A percentile compares a stretch with the other conserved stretches of the same genome.
Evolutionary conservation across 2,888 invertebrate species (phyloP).

Genomic region (Luperina nickerlii): DNA sequence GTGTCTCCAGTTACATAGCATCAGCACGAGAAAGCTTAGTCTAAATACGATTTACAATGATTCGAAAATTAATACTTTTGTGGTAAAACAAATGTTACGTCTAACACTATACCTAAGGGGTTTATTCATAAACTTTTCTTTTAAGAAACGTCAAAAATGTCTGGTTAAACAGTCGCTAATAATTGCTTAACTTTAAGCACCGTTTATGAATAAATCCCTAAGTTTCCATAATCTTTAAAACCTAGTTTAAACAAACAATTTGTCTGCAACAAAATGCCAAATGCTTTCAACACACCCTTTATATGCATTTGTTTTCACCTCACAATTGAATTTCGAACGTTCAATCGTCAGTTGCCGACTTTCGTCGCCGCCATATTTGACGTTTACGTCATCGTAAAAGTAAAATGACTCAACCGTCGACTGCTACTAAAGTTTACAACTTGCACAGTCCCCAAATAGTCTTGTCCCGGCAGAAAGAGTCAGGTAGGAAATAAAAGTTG

Average conservation of each 20-base stretch:
- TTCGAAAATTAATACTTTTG: too few relatives aligned
- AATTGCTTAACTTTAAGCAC: background rate
- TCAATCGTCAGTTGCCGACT: conserved; percentile 28
- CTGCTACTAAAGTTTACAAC: conserved; percentile 47
- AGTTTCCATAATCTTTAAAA: background rate
- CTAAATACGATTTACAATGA: background rate
- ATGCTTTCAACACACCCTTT: background rate
- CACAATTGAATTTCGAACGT: conserved; percentile 30
- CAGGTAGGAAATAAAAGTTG: conserved; percentile 67
- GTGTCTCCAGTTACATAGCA: background rate
- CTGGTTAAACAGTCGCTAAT: background rate
- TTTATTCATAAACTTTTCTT: too few relatives aligned
- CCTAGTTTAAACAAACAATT: background rate
- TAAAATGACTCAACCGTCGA: conserved; percentile 24
- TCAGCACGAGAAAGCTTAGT: background rate
- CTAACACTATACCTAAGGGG: too few relatives aligned
- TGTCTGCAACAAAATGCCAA: background rate
- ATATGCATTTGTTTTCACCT: conserved; percentile 22
- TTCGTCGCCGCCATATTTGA: conserved; percentile 28
- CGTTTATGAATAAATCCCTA: background rate
- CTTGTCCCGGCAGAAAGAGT: conserved; percentile 56
- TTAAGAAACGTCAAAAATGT: background rate
- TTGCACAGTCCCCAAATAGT: conserved; percentile 50
- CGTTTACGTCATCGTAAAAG: conserved; percentile 36
- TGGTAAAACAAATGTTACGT: too few relatives aligned